A percentile compares a stretch with the other conserved stretches of the same genome.
phyloP scores from a whole-genome alignment of 2,797 vertebrate genomes.

The Ispidina lecontei region DNA sequence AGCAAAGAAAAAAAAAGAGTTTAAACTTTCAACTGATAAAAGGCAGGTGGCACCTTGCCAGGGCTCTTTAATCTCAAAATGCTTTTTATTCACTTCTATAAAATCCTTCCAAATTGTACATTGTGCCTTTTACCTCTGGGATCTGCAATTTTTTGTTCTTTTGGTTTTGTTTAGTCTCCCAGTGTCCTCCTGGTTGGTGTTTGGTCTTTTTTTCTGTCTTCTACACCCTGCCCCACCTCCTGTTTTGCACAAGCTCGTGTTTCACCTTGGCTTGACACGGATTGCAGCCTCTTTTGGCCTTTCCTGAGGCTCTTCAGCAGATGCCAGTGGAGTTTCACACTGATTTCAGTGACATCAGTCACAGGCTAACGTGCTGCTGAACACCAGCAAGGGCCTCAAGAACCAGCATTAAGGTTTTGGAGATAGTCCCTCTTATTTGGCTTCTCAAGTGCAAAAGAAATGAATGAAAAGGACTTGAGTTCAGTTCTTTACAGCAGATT shows the following conservation, averaged over 20 bases:
- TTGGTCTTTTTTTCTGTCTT: neutral
- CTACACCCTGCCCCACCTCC: no score
- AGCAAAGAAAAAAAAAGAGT: neutral
- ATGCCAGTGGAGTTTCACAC: neutral
- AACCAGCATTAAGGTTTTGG: neutral
- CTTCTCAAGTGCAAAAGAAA: neutral
- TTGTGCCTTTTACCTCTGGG: neutral
- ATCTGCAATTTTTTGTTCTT: neutral
- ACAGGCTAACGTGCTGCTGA: neutral
- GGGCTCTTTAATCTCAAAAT: neutral
- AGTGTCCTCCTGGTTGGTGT: neutral
- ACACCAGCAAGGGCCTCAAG: neutral
- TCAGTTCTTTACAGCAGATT: neutral
- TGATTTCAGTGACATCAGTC: neutral
- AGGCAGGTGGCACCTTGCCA: neutral
- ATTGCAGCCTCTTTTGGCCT: neutral
- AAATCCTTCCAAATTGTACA: neutral
- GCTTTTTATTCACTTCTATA: neutral
- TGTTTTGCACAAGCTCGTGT: neutral
- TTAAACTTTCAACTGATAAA: slow-evolving; percentile 60
- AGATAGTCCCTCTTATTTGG: neutral
- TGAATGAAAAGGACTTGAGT: neutral
- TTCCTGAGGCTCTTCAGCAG: neutral
- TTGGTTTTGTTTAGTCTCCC: neutral
- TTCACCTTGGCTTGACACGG: neutral